Conservation (phyloP, 2,797 vertebrate genomes). For the Mormyrus hasselquistii region DNA sequence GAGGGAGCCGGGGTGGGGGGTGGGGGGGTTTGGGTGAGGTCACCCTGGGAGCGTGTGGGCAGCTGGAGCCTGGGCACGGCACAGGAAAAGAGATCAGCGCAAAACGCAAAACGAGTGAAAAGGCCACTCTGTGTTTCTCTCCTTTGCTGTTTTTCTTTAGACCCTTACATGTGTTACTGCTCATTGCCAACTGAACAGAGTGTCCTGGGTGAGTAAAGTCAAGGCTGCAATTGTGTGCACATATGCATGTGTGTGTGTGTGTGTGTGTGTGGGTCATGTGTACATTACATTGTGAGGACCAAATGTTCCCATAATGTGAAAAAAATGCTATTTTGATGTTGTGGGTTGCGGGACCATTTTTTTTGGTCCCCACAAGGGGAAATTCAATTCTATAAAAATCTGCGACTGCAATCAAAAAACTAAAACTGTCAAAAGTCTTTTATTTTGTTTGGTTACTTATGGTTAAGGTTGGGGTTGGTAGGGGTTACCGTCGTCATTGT, state of each 20-base stretch:
- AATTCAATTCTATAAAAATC: not conserved
- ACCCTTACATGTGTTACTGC: conserved; percentile 21
- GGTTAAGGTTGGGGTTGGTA: not conserved
- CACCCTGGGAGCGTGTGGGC: conserved; percentile 33
- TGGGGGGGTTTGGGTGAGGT: conserved; percentile 8
- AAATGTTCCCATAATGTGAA: not conserved
- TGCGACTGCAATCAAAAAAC: not conserved
- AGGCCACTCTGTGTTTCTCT: conserved; percentile 1
- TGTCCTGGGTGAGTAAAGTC: conserved; percentile 34
- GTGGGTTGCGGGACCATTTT: not conserved
- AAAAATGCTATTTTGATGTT: not conserved
- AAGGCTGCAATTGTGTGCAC: conserved; percentile 29
- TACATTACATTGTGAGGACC: not conserved
- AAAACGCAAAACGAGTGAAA: conserved; percentile 15
- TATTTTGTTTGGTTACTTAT: not conserved
- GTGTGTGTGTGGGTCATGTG: not conserved
- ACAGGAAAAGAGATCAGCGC: conserved; percentile 22
- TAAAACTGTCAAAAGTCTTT: not conserved
- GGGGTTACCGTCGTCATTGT: not conserved
- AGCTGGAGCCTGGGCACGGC: conserved; percentile 29
- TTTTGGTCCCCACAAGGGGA: not conserved
- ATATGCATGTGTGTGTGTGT: not conserved
- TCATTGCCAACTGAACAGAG: conserved; percentile 34
- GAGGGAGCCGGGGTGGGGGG: not conserved
- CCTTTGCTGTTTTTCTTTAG: not conserved